Base-by-base conservation (phyloP, 2,113 vertebrate species). In the Hemicordylus capensis region DNA sequence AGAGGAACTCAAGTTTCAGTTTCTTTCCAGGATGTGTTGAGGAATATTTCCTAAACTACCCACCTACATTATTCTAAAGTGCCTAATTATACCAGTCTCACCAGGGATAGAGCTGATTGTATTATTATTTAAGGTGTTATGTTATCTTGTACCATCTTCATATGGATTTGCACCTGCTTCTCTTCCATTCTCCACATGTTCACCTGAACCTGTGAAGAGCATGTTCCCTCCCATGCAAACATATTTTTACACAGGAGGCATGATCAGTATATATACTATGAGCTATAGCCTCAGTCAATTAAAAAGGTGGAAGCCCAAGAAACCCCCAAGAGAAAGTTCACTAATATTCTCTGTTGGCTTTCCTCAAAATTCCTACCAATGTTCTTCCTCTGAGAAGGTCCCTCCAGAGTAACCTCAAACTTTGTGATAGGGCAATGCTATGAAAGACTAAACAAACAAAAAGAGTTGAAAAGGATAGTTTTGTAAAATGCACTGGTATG, bases 1-100 rank as follows among this genome's bases (percentile, higher is more conserved):
- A 85, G 80, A 1, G 1, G 44, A 85, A 91, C 86, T 63, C 5
- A 0, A 37, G 37, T 66, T 86, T 89, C 66, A 22, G 0, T 51
- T 84, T 89, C 0, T 0, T 80, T 76, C 28, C 17, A 74, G 69
- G 61, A 44, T 56, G 17, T 3, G 51, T 78, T 63, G 6, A 1
- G 63, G 42, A 82, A 64, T 4, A 46, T 80, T 48, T 6, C n/a
- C 46, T 44, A n/a, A 9, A 37, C 37, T n/a, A 61, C 28, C 14
- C 24, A 64, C 26, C 7, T 64, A n/a, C 9, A 10, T 6, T 63
- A 72, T 72, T 12, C 39, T 44, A 31, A 75, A n/a, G 15, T 75
- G 48, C 12, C 28, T 51, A 75, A 75, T 75, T 75, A 51, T 17
- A n/a, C 73, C 17, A 17, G 19, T 51, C 73, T 51, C 44, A n/a